Evolutionary conservation across 2,113 vertebrate genomes (phyloP).

Genomic region (Grammomys dolichurus): DNA sequence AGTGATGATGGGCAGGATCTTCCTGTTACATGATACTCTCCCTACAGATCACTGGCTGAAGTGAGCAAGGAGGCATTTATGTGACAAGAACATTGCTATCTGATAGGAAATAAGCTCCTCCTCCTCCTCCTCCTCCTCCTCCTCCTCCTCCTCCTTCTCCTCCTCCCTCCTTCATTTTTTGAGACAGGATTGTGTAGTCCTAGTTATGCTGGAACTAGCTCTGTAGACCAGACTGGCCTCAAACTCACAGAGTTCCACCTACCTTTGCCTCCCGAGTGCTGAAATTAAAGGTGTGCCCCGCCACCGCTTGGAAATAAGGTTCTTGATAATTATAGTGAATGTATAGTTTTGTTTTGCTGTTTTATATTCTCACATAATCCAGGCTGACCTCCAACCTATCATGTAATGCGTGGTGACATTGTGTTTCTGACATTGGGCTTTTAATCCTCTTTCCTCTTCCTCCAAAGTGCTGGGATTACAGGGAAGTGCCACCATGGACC

Average conservation of each 20-base stretch:
- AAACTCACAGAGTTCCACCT: background rate
- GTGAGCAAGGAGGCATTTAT: background rate
- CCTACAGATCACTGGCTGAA: background rate
- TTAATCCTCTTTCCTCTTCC: background rate
- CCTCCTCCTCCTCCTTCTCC: background rate
- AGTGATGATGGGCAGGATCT: background rate
- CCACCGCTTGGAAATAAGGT: background rate
- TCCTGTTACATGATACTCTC: background rate
- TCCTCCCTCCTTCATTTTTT: background rate
- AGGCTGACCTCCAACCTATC: background rate
- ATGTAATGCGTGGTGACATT: background rate
- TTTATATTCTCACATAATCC: background rate
- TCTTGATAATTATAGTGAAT: conserved; percentile 34
- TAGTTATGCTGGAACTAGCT: background rate
- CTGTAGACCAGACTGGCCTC: background rate
- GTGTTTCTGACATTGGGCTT: background rate
- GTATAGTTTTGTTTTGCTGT: background rate
- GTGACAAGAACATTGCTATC: background rate
- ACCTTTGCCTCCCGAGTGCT: background rate
- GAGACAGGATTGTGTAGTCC: background rate
- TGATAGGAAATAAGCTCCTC: background rate
- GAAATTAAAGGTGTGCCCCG: background rate
- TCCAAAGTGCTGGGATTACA: background rate
- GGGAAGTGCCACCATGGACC: background rate
- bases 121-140: background rate